Conservation (phyloP, 1,140 invertebrate genomes). For the Chymomyza costata region DNA sequence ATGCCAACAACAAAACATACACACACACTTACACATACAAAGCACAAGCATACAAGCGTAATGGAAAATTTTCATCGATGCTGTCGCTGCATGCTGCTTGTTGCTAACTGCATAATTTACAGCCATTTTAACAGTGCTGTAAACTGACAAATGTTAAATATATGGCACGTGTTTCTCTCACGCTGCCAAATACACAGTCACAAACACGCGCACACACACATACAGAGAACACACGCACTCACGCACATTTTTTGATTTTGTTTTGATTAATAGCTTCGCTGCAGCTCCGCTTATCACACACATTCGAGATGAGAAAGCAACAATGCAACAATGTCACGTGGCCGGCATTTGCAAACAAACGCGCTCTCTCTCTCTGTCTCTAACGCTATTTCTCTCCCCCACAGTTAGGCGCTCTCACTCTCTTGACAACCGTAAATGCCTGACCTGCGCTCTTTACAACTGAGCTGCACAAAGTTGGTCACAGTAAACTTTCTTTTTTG, state of each 20-base stretch:
- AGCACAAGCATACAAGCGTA: not conserved
- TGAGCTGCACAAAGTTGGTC: slow-evolving; percentile 28
- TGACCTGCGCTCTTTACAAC: slow-evolving; percentile 50
- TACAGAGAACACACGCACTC: slow-evolving; percentile 28
- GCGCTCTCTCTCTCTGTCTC: slow-evolving; percentile 7
- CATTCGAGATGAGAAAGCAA: slow-evolving; percentile 23
- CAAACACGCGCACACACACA: slow-evolving; percentile 22
- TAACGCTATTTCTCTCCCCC: not conserved
- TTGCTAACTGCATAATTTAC: slow-evolving; percentile 46
- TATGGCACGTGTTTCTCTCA: slow-evolving; percentile 73
- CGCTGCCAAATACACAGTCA: slow-evolving; percentile 20
- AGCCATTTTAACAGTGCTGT: slow-evolving; percentile 34
- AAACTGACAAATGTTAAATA: slow-evolving; percentile 40
- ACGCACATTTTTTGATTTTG: slow-evolving; percentile 62
- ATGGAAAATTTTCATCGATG: slow-evolving; percentile 18
- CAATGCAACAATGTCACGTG: slow-evolving; percentile 70
- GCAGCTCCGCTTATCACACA: slow-evolving; percentile 51
- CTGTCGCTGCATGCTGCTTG: slow-evolving; percentile 20
- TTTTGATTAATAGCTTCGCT: slow-evolving; percentile 74
- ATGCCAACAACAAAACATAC: too few relatives aligned
- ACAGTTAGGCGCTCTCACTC: not conserved
- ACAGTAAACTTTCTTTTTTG: slow-evolving; percentile 52
- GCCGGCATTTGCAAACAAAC: slow-evolving; percentile 43
- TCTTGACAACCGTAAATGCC: slow-evolving; percentile 20
- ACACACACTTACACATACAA: slow-evolving; percentile 1